These are phyloP conservation scores for Stenichneumon culpator DNA, from an alignment of 2,888 invertebrate genomes.

Conservation along the genomic window DNA sequence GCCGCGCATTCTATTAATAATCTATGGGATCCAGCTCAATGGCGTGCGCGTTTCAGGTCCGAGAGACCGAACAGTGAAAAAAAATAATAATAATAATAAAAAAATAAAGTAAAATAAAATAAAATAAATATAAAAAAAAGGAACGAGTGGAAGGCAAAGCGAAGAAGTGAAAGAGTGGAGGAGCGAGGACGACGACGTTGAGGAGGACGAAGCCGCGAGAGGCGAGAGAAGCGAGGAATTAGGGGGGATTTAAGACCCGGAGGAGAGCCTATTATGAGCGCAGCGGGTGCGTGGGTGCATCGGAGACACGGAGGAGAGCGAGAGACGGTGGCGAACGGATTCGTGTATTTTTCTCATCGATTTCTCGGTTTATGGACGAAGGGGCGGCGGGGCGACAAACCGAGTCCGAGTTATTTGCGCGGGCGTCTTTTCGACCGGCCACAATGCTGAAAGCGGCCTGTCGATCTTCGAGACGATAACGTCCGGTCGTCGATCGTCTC, in stretches of 20 bases:
- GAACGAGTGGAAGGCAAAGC: constrained; percentile 8
- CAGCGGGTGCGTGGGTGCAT: constrained; percentile 79
- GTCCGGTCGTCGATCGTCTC: constrained; percentile 74
- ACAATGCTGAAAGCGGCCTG: constrained; percentile 80
- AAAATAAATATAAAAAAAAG: neutral
- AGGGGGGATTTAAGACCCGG: constrained; percentile 76
- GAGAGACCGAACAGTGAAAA: constrained; percentile 53
- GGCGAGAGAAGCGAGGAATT: constrained; percentile 77
- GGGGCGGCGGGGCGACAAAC: constrained; percentile 9
- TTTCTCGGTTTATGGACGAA: constrained; percentile 8
- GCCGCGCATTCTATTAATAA: constrained; percentile 84
- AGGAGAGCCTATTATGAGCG: constrained; percentile 81
- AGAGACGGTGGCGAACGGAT: constrained; percentile 66
- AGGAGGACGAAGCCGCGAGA: constrained; percentile 51
- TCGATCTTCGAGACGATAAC: constrained; percentile 84
- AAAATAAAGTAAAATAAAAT: constrained; percentile 26
- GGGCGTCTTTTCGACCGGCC: constrained; percentile 9
- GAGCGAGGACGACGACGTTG: constrained; percentile 68
- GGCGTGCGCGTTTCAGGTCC: constrained; percentile 71
- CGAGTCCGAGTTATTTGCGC: constrained; percentile 36
- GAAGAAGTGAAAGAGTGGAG: constrained; percentile 49
- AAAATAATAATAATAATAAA: neutral
- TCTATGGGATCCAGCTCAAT: constrained; percentile 81
- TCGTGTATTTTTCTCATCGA: constrained; percentile 76
- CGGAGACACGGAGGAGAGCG: constrained; percentile 43